Conservation (phyloP, 2,113 vertebrate genomes). For the Semicossyphus pulcher region DNA sequence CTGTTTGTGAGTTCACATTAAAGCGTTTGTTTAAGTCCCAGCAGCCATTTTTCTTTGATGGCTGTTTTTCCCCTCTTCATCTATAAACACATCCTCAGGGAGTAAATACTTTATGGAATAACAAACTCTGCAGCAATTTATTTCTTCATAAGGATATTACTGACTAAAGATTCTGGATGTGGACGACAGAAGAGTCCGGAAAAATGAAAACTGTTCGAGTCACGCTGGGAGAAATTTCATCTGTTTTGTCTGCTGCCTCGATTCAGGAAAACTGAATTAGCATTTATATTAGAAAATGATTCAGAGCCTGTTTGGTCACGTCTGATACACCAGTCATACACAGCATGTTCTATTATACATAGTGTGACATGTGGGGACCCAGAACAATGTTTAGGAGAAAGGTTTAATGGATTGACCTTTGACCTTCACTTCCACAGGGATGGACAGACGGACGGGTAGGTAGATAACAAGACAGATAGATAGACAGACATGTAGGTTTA, state of each 20-base stretch:
- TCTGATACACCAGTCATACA: conserved; percentile 26
- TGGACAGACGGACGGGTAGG: too few species aligned
- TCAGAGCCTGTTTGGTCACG: background rate
- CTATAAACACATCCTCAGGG: background rate
- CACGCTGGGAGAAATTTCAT: background rate
- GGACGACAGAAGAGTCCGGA: conserved; percentile 22
- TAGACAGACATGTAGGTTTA: too few species aligned
- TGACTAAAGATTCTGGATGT: conserved; percentile 25
- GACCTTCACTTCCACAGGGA: too few species aligned
- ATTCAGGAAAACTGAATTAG: conserved; percentile 58
- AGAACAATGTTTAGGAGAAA: too few species aligned
- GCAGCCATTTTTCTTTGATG: conserved; percentile 44
- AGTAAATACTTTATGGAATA: background rate
- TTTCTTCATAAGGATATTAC: conserved; percentile 44
- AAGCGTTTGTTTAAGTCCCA: conserved; percentile 9
- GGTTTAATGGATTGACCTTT: too few species aligned
- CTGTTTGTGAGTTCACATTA: conserved; percentile 34
- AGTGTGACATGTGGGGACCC: background rate
- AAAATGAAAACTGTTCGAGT: conserved; percentile 44
- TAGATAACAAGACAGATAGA: too few species aligned
- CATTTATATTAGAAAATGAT: conserved; percentile 71
- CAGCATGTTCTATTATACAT: background rate
- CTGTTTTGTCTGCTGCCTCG: conserved; percentile 29
- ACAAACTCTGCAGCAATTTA: conserved; percentile 13
- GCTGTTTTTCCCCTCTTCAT: background rate